These are phyloP conservation scores for Acipenser oxyrinchus DNA, from an alignment of 2,797 vertebrate genomes.

Conservation along the genomic window DNA sequence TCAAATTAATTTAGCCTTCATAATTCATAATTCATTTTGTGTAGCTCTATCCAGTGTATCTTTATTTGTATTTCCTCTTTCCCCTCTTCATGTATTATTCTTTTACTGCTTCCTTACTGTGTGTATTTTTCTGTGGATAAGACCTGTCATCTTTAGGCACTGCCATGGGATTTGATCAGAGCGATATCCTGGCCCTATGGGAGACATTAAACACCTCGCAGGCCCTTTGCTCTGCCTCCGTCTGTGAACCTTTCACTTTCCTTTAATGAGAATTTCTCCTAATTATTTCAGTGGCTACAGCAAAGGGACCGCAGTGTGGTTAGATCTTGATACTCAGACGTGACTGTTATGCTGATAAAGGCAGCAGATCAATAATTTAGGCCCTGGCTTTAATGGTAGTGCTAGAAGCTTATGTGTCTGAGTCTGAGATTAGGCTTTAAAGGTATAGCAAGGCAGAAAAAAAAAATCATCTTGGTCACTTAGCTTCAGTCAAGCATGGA, in stretches of 20 bases:
- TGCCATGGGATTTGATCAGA: conserved; percentile 62
- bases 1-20: conserved; percentile 36
- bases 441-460: conserved; percentile 37
- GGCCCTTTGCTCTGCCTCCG: conserved; percentile 29
- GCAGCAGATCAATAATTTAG: conserved; percentile 97
- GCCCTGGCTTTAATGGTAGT: conserved; percentile 79
- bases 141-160: conserved; percentile 66
- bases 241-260: conserved; percentile 33
- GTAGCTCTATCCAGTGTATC: conserved; percentile 36
- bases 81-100: conserved; percentile 41
- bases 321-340: conserved; percentile 77
- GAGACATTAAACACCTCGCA: conserved; percentile 74
- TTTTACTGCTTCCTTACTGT: conserved; percentile 48
- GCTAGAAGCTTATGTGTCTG: conserved; percentile 78
- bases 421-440: conserved; percentile 71
- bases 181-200: conserved; percentile 59
- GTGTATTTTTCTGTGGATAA: conserved; percentile 72
- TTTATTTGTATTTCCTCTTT: conserved; percentile 61
- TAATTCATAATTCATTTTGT: conserved; percentile 43
- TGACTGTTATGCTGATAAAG: conserved; percentile 95
- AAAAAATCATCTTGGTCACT: conserved; percentile 35
- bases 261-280: conserved; percentile 97
- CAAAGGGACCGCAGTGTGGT: conserved; percentile 73
- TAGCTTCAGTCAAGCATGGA: conserved; percentile 39
- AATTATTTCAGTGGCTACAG: conserved; percentile 94